Evolutionary conservation across 2,888 invertebrate species (phyloP).

Genomic region (Dicyrtomina minuta): DNA sequence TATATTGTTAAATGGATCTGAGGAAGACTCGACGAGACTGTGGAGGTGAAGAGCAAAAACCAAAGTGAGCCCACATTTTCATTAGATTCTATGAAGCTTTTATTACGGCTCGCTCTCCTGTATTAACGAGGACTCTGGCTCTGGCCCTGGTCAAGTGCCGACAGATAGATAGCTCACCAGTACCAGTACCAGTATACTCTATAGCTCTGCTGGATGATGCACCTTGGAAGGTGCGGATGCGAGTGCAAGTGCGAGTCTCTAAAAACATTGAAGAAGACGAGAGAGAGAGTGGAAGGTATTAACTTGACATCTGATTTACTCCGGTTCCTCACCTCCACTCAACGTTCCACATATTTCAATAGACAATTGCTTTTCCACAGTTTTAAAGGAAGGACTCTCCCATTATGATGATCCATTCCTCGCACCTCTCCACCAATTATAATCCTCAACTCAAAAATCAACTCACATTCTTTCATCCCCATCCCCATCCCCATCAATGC

Average conservation of each 20-base stretch:
- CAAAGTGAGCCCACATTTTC: background rate
- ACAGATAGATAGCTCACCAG: too few relatives aligned
- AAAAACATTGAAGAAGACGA: background rate
- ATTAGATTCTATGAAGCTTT: background rate
- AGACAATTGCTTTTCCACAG: slow-evolving; percentile 8
- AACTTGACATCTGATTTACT: slow-evolving; percentile 29
- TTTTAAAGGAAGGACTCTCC: background rate
- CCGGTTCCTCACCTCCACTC: slow-evolving; percentile 24
- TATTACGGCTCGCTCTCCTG: background rate
- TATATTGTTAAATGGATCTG: slow-evolving; percentile 39
- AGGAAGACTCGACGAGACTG: background rate
- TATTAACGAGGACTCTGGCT: too few relatives aligned
- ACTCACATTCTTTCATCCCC: too few relatives aligned
- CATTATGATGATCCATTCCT: slow-evolving; percentile 13
- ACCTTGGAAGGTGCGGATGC: too few relatives aligned
- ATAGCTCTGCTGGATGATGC: background rate
- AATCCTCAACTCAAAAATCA: slow-evolving; percentile 1
- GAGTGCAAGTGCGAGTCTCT: background rate
- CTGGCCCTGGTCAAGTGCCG: too few relatives aligned
- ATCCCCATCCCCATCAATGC: too few relatives aligned
- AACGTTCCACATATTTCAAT: slow-evolving; percentile 25
- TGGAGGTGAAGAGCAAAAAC: background rate
- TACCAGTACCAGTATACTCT: background rate
- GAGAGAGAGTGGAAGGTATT: background rate
- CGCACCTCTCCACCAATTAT: slow-evolving; percentile 2